Conservation (phyloP, 1,140 invertebrate genomes). For the Drosophila kanapiae region DNA sequence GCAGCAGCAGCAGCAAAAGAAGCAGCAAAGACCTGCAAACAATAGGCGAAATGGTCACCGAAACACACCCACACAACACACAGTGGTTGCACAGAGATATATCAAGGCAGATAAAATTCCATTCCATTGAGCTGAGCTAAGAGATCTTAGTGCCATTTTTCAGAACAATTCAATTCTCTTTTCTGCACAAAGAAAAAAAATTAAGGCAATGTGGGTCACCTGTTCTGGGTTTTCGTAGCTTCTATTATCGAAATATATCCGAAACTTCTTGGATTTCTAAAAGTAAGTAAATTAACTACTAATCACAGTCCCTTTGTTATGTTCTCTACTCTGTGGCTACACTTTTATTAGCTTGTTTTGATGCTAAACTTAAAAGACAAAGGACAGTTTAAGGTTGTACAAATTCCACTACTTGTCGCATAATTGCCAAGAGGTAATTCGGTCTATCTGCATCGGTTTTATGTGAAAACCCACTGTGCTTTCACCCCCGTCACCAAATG, state of each 20-base stretch:
- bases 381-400: background rate
- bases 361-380: background rate
- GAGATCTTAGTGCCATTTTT: constrained; percentile 4
- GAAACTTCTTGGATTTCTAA: background rate
- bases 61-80: constrained; percentile 14
- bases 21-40: constrained; percentile 47
- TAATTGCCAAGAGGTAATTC: constrained; percentile 25
- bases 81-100: constrained; percentile 44
- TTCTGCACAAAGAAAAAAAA: background rate
- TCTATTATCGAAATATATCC: background rate
- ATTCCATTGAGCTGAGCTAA: constrained; percentile 24
- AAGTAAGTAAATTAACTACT: background rate
- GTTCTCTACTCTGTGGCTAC: background rate
- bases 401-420: background rate
- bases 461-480: constrained; percentile 39
- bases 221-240: background rate
- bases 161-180: constrained; percentile 13
- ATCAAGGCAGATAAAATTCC: constrained; percentile 36
- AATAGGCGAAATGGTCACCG: constrained; percentile 29
- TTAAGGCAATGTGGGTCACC: background rate
- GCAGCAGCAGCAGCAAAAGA: constrained; percentile 55
- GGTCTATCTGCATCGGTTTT: constrained; percentile 9
- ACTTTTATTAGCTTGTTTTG: constrained; percentile 15
- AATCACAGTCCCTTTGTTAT: no score
- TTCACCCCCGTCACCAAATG: constrained; percentile 17